phyloP scores from a whole-genome alignment of 2,797 vertebrate species.

The Sebastiscus albofasciatus region DNA sequence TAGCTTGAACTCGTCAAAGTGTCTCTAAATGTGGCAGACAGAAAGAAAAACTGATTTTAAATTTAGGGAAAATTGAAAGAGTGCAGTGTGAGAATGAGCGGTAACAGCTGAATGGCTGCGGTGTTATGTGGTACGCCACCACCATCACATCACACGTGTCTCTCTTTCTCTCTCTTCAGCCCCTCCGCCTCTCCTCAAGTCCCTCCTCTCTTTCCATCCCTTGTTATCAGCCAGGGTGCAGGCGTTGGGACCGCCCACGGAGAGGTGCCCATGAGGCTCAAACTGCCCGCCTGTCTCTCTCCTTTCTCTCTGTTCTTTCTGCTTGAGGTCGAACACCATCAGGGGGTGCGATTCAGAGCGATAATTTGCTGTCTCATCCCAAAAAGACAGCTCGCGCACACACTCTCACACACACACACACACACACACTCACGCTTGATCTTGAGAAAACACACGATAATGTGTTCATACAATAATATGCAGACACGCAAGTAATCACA shows the following conservation, averaged over 20 bases:
- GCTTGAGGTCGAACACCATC: constrained; percentile 65
- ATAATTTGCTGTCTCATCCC: constrained; percentile 58
- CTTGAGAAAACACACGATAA: constrained; percentile 18
- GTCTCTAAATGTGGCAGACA: not conserved
- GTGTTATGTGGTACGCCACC: constrained; percentile 2
- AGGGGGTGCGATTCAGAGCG: constrained; percentile 52
- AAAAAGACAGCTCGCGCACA: constrained; percentile 13
- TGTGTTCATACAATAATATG: constrained; percentile 9
- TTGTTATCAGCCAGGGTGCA: constrained; percentile 78
- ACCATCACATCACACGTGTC: constrained; percentile 7
- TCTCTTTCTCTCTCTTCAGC: constrained; percentile 2
- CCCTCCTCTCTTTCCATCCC: constrained; percentile 36
- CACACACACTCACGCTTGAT: constrained; percentile 13
- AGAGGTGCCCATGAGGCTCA: constrained; percentile 66
- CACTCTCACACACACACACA: not conserved
- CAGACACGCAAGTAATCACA: constrained; percentile 6
- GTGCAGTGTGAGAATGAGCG: constrained; percentile 4
- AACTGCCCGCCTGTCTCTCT: constrained; percentile 46
- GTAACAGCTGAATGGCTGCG: not conserved
- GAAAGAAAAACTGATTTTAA: not conserved
- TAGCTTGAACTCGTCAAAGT: not conserved
- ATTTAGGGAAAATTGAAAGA: not conserved
- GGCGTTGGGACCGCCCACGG: constrained; percentile 63
- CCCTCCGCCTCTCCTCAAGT: constrained; percentile 26
- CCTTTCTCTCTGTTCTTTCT: constrained; percentile 60